Evolutionary conservation across 1,140 invertebrate species (phyloP), one percentile per base, ranked within the genome.

Genomic region (Lepidostoma basale): DNA sequence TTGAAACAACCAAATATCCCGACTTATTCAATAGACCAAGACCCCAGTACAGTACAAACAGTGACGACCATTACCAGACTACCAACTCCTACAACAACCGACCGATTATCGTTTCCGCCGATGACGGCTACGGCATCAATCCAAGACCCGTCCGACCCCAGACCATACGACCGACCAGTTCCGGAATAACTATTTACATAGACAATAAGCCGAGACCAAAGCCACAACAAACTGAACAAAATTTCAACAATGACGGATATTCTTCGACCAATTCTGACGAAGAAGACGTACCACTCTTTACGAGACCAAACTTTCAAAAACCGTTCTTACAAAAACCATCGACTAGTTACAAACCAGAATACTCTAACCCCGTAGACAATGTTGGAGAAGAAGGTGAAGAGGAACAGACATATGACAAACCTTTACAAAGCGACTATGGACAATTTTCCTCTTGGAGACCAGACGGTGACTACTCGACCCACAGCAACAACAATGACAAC

Each of bases 1-100:
- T 82, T 64, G 79, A 79, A 5, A 79, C 77, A 77, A 81, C 63
- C 6, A 71, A 71, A 66, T 22, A 30, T 28, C 58, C 65, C 28
- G 66, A 63, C 67, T 58, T 62, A 22, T 68, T 68, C 25, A 63
- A 63, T 25, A 20, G 59, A 25, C 56, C 65, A 6, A 25, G 22
- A 40, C 30, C 49, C 2, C 59, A 68, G 44, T 72, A 42, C 42
- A 39, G 68, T 28, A 20, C 18, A 45, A 33, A 26, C n/a, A n/a
- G n/a, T 26, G 28, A 49, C 12, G 40, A 60, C 40, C 20, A 30
- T 18, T 47, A 63, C 23, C 60, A 14, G 18, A 60, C 36, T 33
- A 12, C 56, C 8, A 60, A 14, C 23, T 20, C 56, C 5, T 60
- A 28, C 25, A 2, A 45, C 26, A 42, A 30, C 20, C 58, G 62